Percentiles rank a stretch among this genome's conserved stretches.
Evolutionary conservation across 2,113 vertebrate genomes (phyloP).

Genomic region (Callaeas wilsoni): DNA sequence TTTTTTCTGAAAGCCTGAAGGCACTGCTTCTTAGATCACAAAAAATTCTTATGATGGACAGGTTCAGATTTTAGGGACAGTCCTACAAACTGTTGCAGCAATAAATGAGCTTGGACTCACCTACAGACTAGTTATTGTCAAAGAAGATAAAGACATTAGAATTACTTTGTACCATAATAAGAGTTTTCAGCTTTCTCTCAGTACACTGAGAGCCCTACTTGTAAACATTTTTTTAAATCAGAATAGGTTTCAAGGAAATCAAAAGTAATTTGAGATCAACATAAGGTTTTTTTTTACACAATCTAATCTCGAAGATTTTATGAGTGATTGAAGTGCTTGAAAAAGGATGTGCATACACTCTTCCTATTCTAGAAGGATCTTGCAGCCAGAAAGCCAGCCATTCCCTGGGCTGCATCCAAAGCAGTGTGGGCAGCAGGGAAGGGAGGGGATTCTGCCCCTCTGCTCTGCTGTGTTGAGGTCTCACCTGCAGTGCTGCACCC

Average conservation of each 20-base stretch:
- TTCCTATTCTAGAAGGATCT: background rate
- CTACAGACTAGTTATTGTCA: background rate
- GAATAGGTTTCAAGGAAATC: background rate
- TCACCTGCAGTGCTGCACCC: background rate
- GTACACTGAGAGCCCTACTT: background rate
- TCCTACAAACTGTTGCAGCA: background rate
- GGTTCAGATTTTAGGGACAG: background rate
- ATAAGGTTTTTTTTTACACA: background rate
- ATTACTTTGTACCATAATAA: background rate
- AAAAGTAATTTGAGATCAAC: background rate
- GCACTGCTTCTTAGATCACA: background rate
- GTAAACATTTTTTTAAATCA: background rate
- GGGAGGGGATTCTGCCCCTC: background rate
- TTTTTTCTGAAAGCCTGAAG: background rate
- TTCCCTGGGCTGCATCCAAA: background rate
- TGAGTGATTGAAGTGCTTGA: background rate
- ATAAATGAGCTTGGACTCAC: background rate
- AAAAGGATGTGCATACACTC: rapidly evolving
- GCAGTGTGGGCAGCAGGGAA: rapidly evolving
- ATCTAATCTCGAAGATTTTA: background rate
- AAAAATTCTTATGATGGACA: background rate
- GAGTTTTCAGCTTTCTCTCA: background rate
- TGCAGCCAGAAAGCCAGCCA: rapidly evolving
- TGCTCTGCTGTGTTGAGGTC: background rate
- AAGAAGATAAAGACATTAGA: background rate